Conservation (phyloP, 2,113 vertebrate species). For the Sinocyclocheilus anshuiensis region DNA sequence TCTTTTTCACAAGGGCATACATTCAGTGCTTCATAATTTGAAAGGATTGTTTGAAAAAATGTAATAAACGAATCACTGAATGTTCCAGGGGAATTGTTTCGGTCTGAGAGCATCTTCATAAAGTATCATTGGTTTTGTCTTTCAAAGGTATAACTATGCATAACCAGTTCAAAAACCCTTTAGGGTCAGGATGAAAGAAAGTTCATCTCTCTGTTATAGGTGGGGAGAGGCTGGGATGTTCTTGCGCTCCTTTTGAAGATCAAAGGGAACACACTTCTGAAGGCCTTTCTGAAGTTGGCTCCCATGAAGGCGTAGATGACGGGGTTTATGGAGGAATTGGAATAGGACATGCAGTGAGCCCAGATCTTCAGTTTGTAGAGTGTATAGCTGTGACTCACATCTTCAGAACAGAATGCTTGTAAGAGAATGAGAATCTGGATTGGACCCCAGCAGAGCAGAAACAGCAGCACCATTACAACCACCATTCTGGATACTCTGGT, state of each 20-base stretch:
- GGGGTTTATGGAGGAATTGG: constrained; percentile 75
- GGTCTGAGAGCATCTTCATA: background rate
- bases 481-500: constrained; percentile 73
- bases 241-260: constrained; percentile 61
- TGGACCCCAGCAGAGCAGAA: constrained; percentile 78
- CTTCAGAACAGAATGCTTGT: constrained; percentile 69
- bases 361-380: constrained; percentile 78
- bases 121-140: background rate
- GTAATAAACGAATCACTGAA: too few relatives aligned
- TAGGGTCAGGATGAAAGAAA: constrained; percentile 72
- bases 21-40: background rate
- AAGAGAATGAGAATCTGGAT: constrained; percentile 76
- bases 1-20: too few relatives aligned
- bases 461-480: constrained; percentile 74
- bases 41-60: too few relatives aligned
- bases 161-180: constrained; percentile 51
- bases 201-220: constrained; percentile 69
- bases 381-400: constrained; percentile 65
- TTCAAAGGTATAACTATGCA: too few relatives aligned
- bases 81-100: background rate
- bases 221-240: constrained; percentile 41
- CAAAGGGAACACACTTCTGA: constrained; percentile 72
- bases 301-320: constrained; percentile 77
- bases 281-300: constrained; percentile 77
- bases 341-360: constrained; percentile 79